Base-by-base conservation (phyloP, 2,797 vertebrate genomes). In the Channallabes apus region DNA sequence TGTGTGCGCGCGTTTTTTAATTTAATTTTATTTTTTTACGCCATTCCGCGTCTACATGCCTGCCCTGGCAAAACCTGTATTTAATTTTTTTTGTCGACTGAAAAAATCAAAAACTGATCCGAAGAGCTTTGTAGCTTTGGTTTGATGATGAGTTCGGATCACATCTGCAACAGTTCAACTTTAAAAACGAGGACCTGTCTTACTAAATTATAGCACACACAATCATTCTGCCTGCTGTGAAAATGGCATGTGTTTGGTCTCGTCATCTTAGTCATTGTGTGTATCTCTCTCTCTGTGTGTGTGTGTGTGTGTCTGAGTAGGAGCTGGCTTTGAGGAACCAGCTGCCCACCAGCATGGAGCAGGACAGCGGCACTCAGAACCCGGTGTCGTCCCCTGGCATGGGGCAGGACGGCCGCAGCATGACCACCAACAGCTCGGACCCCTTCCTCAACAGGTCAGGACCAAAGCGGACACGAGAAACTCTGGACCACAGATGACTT, bases 391-490 rank as follows among this genome's bases (percentile, higher is more conserved):
- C 98, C 84, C 97, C 98, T 14, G 94, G 96, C 89, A 97, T 99
- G 96, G 95, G 97, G 91, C 98, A 99, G 92, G 98, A 99, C 72
- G 95, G 97, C 89, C 96, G 98, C 91, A 99, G 97, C 90, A 99
- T 99, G 98, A 99, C 98, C 35, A 97, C 97, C 93, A 99, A 98
- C 95, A 99, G 98, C 93, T 97, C 97, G 4, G 98, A 99, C 94
- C 98, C 98, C 76, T 99, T 99, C 95, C 97, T 99, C 90, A 99
- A 99, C 96, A 99, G 98, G 98, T 98, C 90, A 91, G 79, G 9
- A 54, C 12, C 3, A 67, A 78, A 38, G 20, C 58, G 41, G 58
- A 38, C 22, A 41, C 20, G 6, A 3, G 59, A n/a, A 6, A 8
- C 8, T 5, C 54, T 17, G 51, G 24, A 17, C 72, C 46, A 29